A percentile compares a stretch with the other conserved stretches of the same genome.
Evolutionary conservation across 2,113 vertebrate species (phyloP).

Genomic region (Chaetodon trifascialis): DNA sequence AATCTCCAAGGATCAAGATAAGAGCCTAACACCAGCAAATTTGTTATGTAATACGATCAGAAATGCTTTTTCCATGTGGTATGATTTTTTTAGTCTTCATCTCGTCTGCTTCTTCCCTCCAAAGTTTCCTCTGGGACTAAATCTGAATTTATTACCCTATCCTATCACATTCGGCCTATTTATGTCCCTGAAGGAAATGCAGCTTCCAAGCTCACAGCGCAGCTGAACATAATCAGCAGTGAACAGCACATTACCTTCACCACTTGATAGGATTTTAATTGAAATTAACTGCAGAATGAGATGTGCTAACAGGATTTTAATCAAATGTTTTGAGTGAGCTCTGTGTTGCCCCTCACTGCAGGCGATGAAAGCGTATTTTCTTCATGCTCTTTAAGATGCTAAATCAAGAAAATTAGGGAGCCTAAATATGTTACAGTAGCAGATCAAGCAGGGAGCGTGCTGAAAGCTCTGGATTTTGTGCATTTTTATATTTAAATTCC

Average conservation of each 20-base stretch:
- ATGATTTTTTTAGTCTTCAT: constrained; percentile 1
- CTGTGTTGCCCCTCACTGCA: constrained; percentile 4
- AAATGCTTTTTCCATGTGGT: constrained; percentile 47
- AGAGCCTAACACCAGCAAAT: constrained; percentile 10
- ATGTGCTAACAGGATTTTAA: constrained; percentile 18
- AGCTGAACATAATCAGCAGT: constrained; percentile 3
- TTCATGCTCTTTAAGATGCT: background rate
- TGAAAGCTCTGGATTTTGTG: background rate
- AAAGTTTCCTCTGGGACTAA: background rate
- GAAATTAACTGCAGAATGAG: constrained; percentile 15
- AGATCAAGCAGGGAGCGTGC: background rate
- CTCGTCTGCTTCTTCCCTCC: background rate
- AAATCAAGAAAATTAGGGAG: background rate
- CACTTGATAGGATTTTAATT: constrained; percentile 13
- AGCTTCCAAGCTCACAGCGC: background rate
- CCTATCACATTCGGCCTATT: background rate
- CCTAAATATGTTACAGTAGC: background rate
- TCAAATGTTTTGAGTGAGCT: constrained; percentile 1
- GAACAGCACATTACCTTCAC: background rate
- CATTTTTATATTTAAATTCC: background rate
- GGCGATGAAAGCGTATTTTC: background rate
- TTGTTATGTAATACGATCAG: constrained; percentile 33
- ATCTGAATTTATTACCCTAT: background rate
- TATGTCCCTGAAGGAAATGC: constrained; percentile 10
- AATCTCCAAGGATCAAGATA: background rate